Conservation (phyloP, 1,140 invertebrate species). For the Neocloeon triangulifer region DNA sequence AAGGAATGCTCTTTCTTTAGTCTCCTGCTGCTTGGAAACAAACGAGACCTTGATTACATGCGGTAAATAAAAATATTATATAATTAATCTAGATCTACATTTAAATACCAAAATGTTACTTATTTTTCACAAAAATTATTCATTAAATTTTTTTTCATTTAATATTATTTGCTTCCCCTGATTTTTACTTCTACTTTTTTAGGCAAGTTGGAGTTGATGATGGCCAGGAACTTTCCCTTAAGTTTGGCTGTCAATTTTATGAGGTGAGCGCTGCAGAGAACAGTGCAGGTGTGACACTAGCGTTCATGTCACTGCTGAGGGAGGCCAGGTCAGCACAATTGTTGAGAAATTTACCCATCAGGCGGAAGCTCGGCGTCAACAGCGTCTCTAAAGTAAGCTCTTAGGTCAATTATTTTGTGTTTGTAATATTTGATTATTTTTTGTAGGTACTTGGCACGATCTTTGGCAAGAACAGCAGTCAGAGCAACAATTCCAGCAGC, state of each 20-base stretch:
- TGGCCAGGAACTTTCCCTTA: conserved; percentile 51
- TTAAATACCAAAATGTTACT: conserved; percentile 7
- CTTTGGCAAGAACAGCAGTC: conserved; percentile 42
- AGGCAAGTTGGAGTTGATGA: conserved; percentile 56
- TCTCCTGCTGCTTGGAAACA: conserved; percentile 58
- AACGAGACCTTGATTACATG: conserved; percentile 58
- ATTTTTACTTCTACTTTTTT: too few species aligned
- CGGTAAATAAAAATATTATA: too few species aligned
- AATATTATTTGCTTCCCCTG: neutral
- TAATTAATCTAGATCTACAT: too few species aligned
- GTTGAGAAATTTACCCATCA: conserved; percentile 38
- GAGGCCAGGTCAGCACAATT: conserved; percentile 48
- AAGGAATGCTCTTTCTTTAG: conserved; percentile 43
- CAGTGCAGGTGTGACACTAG: conserved; percentile 47
- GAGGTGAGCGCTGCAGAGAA: conserved; percentile 68
- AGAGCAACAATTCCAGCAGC: conserved; percentile 21
- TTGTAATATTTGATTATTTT: too few species aligned
- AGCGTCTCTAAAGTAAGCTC: conserved; percentile 56
- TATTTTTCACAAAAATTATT: conserved; percentile 10
- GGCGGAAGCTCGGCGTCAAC: conserved; percentile 42
- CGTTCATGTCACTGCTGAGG: conserved; percentile 52
- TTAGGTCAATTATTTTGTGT: too few species aligned
- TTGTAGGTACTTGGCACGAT: conserved; percentile 51
- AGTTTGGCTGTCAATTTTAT: conserved; percentile 62
- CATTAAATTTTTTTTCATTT: neutral